Evolutionary conservation across 2,888 invertebrate species (phyloP).

Genomic region (Osedax fenrisi): DNA sequence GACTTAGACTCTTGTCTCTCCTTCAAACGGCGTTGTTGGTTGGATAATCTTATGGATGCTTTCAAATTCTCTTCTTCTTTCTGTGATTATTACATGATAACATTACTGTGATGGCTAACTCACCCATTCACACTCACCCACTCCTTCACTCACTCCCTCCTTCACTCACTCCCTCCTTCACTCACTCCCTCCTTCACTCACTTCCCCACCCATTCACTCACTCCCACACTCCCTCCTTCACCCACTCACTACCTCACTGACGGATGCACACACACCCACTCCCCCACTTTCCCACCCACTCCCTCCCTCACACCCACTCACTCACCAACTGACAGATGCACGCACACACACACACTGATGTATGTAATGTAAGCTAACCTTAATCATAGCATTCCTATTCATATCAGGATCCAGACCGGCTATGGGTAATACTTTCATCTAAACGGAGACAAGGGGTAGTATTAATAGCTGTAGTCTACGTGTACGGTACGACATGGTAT

Average conservation of each 20-base stretch:
- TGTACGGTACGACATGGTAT: no score
- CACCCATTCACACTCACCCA: not conserved
- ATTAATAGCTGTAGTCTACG: no score
- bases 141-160: not conserved
- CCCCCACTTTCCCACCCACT: not conserved
- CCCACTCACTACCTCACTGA: not conserved
- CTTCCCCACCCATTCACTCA: not conserved
- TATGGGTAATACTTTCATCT: slow-evolving; percentile 52
- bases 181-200: not conserved
- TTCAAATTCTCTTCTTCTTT: no score
- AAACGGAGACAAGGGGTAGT: no score
- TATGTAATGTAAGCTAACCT: slow-evolving; percentile 55
- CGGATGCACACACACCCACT: not conserved
- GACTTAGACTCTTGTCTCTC: slow-evolving; percentile 53
- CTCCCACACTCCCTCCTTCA: not conserved
- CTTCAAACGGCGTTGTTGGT: slow-evolving; percentile 55
- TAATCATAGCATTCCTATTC: slow-evolving; percentile 75
- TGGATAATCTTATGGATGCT: no score
- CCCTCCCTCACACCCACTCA: not conserved
- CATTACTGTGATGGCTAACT: no score
- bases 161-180: not conserved
- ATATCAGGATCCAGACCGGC: slow-evolving; percentile 87
- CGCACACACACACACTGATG: slow-evolving; percentile 58
- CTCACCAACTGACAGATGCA: slow-evolving; percentile 64
- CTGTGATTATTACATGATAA: no score